Evolutionary conservation across 2,888 invertebrate genomes (phyloP).

Genomic region (Aproaerema taeniolella): DNA sequence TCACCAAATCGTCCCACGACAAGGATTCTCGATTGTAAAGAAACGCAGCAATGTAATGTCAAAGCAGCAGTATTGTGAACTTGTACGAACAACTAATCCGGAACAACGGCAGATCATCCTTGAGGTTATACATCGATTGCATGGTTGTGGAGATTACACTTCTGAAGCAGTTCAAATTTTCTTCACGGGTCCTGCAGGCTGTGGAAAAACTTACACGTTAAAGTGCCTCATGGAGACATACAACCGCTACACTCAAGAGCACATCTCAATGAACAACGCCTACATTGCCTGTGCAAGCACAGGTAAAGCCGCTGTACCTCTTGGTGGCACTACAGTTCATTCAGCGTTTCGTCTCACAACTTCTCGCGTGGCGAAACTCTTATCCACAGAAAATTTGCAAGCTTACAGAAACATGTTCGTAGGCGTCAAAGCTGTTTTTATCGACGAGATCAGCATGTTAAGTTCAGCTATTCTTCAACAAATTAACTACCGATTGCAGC

Average conservation of each 20-base stretch:
- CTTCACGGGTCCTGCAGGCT: no score
- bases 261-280: slow-evolving; percentile 33
- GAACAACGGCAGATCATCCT: no score
- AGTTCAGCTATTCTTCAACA: slow-evolving; percentile 19
- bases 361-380: no score
- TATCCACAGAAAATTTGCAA: slow-evolving; percentile 21
- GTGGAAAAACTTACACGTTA: slow-evolving; percentile 25
- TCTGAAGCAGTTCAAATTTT: slow-evolving; percentile 16
- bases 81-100: no score
- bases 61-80: no score
- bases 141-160: slow-evolving; percentile 18
- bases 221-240: slow-evolving; percentile 39
- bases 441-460: slow-evolving; percentile 28
- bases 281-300: slow-evolving; percentile 38
- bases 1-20: no score
- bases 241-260: slow-evolving; percentile 29
- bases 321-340: slow-evolving; percentile 33
- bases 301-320: slow-evolving; percentile 35
- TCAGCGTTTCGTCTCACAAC: slow-evolving; percentile 20
- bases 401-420: slow-evolving; percentile 18
- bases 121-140: slow-evolving; percentile 23
- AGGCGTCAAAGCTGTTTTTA: slow-evolving; percentile 22
- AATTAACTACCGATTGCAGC: slow-evolving; percentile 19
- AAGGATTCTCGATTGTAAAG: no score
- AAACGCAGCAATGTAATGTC: no score